Evolutionary conservation across 2,888 invertebrate species (phyloP), one percentile per base, ranked within the genome.

Genomic region (Plebejus anna): DNA sequence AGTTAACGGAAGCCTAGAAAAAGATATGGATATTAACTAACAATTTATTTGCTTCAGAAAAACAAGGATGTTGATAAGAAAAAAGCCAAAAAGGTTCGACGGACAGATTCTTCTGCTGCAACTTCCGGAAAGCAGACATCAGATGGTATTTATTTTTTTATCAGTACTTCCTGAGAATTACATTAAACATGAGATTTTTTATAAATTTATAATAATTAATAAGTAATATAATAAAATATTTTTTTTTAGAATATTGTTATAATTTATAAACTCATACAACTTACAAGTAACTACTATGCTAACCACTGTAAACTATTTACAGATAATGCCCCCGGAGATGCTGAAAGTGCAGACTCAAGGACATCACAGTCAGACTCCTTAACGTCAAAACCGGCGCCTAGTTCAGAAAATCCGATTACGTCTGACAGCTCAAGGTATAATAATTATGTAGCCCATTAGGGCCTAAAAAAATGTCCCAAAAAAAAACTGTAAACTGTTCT

Each of bases 71-170:
- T 81, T 78, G 90, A 91, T 13, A 89, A 90, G 80, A 86, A 88
- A 79, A 91, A 89, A 79, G 86, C 90, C 0, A 91, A 90, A 80
- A 90, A 91, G 79, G 82, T 91, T 9, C 84, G 88, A n/a, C 84
- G 91, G 70, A 88, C 89, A 0, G 93, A 92, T 75, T 92, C 92
- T 0, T 92, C 93, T 0, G 92, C 92, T 0, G 91, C 92, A n/a
- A 92, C 88, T 0, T 93, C 93, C 0, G 92, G 92, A 28, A 93
- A 93, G 79, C 93, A 92, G 78, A 93, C 92, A 0, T 93, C 93
- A 42, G 93, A 94, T 82, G 93, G 93, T 94, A 84, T 51, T 32
- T 32, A 66, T 9, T 5, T 22, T 61, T 32, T 4, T 36, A 32
- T 32, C 5, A 13, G 5, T 11, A 32, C 32, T 1, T 16, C 28